These are phyloP conservation scores for Lytechinus variegatus DNA, from an alignment of 35 echinoderm and acorn worm genomes.

Conservation along the genomic window DNA sequence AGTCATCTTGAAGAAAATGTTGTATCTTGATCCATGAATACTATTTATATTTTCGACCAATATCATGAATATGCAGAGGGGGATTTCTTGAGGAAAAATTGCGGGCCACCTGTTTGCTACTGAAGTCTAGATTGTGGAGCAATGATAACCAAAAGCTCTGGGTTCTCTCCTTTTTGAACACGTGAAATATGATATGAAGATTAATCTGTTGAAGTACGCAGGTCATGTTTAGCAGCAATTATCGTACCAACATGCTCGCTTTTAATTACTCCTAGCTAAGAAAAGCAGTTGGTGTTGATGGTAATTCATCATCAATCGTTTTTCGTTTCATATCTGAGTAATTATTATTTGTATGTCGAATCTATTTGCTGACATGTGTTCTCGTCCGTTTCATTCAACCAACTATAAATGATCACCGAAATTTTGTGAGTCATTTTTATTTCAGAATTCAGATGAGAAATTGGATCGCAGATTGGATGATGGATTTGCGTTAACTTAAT, in stretches of 20 bases:
- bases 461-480: background rate
- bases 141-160: background rate
- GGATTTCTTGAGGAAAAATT: background rate
- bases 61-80: background rate
- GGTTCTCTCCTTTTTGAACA: background rate
- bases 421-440: background rate
- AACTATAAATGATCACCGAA: background rate
- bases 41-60: background rate
- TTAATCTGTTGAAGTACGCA: background rate
- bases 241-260: background rate
- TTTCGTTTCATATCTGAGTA: background rate
- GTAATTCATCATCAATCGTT: background rate
- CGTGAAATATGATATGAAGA: background rate
- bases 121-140: background rate
- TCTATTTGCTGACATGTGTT: background rate
- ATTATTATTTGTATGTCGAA: background rate
- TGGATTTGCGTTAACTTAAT: background rate
- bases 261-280: background rate
- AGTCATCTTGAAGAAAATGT: too few species aligned
- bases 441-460: background rate
- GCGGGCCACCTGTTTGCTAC: background rate
- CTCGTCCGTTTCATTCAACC: background rate
- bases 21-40: background rate
- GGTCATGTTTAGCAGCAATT: slow-evolving; percentile 1
- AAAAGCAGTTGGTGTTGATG: background rate